phyloP scores from a whole-genome alignment of 2,888 invertebrate species.

The Frankliniella intonsa region DNA sequence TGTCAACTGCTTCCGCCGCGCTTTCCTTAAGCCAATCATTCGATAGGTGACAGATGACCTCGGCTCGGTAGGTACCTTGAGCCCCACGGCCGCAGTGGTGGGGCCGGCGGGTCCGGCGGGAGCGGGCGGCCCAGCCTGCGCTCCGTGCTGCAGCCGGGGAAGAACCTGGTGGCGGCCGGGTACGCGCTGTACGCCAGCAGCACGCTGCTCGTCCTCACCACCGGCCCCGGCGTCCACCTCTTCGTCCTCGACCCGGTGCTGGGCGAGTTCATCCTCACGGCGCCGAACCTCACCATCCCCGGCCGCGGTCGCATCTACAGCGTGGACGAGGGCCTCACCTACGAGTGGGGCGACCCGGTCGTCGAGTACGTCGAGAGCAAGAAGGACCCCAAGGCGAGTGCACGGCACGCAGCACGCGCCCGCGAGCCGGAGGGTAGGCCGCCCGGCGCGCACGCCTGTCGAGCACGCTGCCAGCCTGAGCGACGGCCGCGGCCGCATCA shows the following conservation, averaged over 20 bases:
- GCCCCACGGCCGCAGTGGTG: not conserved
- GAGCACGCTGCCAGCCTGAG: not conserved
- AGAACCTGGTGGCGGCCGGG: conserved; percentile 14
- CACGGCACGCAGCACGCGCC: not conserved
- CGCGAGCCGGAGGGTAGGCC: not conserved
- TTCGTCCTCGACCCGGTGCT: conserved; percentile 18
- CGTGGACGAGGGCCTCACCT: conserved; percentile 12
- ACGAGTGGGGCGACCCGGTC: conserved; percentile 9
- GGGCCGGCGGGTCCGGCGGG: not conserved
- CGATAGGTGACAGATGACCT: too few relatives aligned
- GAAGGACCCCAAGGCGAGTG: conserved; percentile 12
- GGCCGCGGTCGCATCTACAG: conserved; percentile 11
- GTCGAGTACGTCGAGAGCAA: conserved; percentile 16
- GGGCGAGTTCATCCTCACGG: conserved; percentile 17
- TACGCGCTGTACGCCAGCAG: conserved; percentile 17
- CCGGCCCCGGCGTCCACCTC: not conserved
- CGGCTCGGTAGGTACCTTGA: not conserved
- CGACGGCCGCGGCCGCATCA: not conserved
- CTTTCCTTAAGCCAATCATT: too few relatives aligned
- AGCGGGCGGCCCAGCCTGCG: conserved; percentile 6
- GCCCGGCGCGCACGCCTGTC: not conserved
- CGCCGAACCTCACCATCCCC: conserved; percentile 2
- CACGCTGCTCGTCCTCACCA: conserved; percentile 12
- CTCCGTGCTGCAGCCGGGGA: conserved; percentile 17
- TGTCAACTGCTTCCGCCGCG: too few relatives aligned